Percentiles rank a stretch among this genome's conserved stretches.
These are phyloP conservation scores for Mandrillus leucophaeus DNA, from an alignment of 2,113 vertebrate genomes.

Conservation along the genomic window DNA sequence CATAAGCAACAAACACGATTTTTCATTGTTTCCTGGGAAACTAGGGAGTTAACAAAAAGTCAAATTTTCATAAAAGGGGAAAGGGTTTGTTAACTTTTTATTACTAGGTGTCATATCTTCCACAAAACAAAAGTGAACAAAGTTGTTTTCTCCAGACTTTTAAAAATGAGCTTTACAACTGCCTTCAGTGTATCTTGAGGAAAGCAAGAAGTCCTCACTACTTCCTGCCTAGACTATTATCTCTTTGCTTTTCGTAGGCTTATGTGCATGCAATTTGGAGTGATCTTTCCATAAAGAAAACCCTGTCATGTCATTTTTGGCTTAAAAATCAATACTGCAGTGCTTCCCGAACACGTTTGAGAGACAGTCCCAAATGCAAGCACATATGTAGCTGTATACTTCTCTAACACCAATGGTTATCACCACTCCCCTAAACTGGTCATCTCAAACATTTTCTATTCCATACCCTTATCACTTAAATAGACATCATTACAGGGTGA, in stretches of 20 bases:
- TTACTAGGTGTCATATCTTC: background rate
- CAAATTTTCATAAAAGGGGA: background rate
- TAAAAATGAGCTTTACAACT: background rate
- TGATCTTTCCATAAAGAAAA: too few species aligned
- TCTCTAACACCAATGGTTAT: background rate
- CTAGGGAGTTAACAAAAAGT: background rate
- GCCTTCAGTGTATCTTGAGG: background rate
- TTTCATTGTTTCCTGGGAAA: background rate
- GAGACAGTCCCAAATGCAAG: background rate
- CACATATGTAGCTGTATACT: background rate
- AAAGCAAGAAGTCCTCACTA: background rate
- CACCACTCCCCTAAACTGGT: background rate
- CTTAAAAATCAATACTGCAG: too few species aligned
- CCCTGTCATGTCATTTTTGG: too few species aligned
- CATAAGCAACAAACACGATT: background rate
- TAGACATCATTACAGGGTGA: constrained; percentile 24
- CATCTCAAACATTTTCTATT: background rate
- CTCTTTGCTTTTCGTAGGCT: too few species aligned
- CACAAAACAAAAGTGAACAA: background rate
- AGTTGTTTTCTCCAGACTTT: background rate
- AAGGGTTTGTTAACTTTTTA: background rate
- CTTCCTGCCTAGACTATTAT: too few species aligned
- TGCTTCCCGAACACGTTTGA: background rate
- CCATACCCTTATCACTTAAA: background rate
- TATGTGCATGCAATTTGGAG: too few species aligned